Conservation (phyloP, 2,888 invertebrate species). For the Lymantria monacha region DNA sequence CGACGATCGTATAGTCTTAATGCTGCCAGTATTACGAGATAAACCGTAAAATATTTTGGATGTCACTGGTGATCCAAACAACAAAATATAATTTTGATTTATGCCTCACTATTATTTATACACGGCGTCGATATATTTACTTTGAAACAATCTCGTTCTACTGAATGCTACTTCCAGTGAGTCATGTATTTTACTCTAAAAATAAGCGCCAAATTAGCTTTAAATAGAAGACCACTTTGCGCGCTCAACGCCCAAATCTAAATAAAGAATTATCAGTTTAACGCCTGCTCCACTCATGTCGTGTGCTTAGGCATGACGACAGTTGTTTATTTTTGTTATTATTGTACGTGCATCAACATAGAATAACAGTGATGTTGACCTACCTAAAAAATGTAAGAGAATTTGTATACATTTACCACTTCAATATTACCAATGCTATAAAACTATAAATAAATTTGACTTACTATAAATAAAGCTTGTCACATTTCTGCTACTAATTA, state of each 20-base stretch:
- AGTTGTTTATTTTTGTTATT: slow-evolving; percentile 32
- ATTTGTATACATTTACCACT: slow-evolving; percentile 16
- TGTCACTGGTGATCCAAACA: too few relatives aligned
- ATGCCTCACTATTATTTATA: too few relatives aligned
- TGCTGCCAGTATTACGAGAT: too few relatives aligned
- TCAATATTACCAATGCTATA: background rate
- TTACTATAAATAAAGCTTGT: too few relatives aligned
- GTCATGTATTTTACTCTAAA: slow-evolving; percentile 37
- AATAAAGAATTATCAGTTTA: slow-evolving; percentile 58
- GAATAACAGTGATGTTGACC: slow-evolving; percentile 47
- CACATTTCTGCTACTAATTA: too few relatives aligned
- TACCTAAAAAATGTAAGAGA: slow-evolving; percentile 60
- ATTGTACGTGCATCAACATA: slow-evolving; percentile 13
- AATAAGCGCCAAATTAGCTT: slow-evolving; percentile 45
- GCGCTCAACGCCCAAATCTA: slow-evolving; percentile 47
- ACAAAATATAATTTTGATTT: too few relatives aligned
- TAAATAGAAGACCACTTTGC: slow-evolving; percentile 40
- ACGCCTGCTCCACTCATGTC: slow-evolving; percentile 43
- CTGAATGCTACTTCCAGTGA: slow-evolving; percentile 17
- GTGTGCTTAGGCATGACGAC: slow-evolving; percentile 36
- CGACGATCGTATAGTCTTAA: too few relatives aligned
- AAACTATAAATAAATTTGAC: background rate
- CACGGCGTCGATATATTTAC: background rate
- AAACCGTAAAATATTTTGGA: too few relatives aligned
- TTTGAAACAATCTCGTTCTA: background rate